Evolutionary conservation across 2,113 vertebrate genomes (phyloP).

Genomic region (Charadrius vociferus): DNA sequence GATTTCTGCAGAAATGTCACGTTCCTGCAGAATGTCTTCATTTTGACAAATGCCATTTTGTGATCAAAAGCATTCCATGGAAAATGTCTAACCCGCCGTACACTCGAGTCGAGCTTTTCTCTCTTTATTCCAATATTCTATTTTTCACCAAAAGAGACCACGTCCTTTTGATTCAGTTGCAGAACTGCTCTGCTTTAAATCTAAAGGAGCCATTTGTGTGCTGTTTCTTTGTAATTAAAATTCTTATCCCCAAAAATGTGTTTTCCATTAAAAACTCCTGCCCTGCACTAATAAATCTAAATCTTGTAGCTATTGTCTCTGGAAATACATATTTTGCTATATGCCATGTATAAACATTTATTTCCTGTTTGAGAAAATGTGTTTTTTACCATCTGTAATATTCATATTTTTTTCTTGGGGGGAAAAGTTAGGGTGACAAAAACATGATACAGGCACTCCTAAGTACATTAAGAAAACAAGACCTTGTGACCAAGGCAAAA

Average conservation of each 20-base stretch:
- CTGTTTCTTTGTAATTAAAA: constrained; percentile 43
- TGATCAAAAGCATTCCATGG: neutral
- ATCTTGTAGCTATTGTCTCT: constrained; percentile 34
- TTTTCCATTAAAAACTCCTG: constrained; percentile 41
- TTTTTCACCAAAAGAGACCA: neutral
- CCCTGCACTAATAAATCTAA: neutral
- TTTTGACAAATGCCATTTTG: neutral
- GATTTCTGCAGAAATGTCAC: neutral
- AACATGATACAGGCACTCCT: constrained; percentile 22
- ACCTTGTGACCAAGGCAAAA: neutral
- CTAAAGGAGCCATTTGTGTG: neutral
- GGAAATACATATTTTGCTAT: neutral
- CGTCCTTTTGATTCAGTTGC: neutral
- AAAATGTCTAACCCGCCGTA: neutral
- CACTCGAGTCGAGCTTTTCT: fast-evolving
- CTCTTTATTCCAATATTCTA: neutral
- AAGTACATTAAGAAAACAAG: neutral
- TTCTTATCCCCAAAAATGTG: constrained; percentile 20
- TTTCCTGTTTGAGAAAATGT: constrained; percentile 31
- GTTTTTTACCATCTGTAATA: constrained; percentile 8
- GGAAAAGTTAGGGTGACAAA: neutral
- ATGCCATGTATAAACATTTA: constrained; percentile 31
- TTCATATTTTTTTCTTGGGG: neutral
- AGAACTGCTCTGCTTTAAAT: constrained; percentile 43
- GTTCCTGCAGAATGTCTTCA: neutral